These are phyloP conservation scores for Papilio glaucus DNA, from an alignment of 1,140 invertebrate species.

Conservation along the genomic window DNA sequence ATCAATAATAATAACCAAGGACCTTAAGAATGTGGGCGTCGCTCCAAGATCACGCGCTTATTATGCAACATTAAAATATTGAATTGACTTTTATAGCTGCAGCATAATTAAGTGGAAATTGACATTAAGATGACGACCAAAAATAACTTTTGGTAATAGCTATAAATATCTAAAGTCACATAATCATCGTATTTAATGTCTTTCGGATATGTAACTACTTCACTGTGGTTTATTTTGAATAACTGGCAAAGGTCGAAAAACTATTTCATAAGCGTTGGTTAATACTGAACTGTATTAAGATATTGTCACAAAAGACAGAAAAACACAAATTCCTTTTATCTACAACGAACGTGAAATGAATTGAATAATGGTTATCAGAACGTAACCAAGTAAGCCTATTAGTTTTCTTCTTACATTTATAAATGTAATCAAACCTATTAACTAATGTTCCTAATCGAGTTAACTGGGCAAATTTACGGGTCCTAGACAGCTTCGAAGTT, in stretches of 20 bases:
- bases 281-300: neutral
- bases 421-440: conserved; percentile 48
- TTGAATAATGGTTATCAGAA: conserved; percentile 18
- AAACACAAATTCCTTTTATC: neutral
- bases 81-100: conserved; percentile 39
- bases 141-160: conserved; percentile 5
- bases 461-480: conserved; percentile 51
- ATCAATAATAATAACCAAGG: conserved; percentile 71
- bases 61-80: conserved; percentile 45
- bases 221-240: neutral
- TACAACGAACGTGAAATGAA: neutral
- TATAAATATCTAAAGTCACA: neutral
- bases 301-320: neutral
- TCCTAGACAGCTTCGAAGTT: conserved; percentile 45
- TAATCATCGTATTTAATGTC: neutral
- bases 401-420: conserved; percentile 28
- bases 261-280: too few species aligned
- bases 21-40: conserved; percentile 55
- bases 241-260: neutral
- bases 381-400: neutral
- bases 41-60: conserved; percentile 62
- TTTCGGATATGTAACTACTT: neutral
- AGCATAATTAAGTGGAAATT: conserved; percentile 41
- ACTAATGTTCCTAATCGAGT: conserved; percentile 48
- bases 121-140: conserved; percentile 39